These are phyloP conservation scores for Anguilla rostrata DNA, from an alignment of 2,113 vertebrate genomes.

Conservation along the genomic window DNA sequence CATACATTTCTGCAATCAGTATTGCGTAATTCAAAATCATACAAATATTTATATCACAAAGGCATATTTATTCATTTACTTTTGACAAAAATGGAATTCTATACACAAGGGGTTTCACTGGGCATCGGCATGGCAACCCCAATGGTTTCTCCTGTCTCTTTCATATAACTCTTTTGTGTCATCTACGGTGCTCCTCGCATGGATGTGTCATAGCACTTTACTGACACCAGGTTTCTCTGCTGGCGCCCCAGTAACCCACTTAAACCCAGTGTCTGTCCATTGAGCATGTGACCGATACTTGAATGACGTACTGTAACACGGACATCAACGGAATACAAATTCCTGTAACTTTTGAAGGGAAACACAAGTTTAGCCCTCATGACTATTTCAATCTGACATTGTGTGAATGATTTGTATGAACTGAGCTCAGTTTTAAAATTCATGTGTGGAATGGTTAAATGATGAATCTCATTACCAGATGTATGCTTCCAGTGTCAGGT, in stretches of 20 bases:
- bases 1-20: too few relatives aligned
- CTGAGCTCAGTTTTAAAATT: constrained; percentile 6
- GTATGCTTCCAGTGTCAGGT: neutral
- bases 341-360: too few relatives aligned
- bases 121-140: neutral
- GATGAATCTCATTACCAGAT: neutral
- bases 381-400: neutral
- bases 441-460: constrained; percentile 2
- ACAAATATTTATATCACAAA: too few relatives aligned
- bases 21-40: too few relatives aligned
- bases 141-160: neutral
- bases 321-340: neutral
- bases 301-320: neutral
- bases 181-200: neutral
- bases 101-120: too few relatives aligned
- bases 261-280: neutral
- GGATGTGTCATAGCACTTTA: neutral
- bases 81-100: too few relatives aligned
- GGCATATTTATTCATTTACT: too few relatives aligned
- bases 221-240: neutral
- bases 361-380: neutral
- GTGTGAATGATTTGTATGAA: constrained; percentile 4
- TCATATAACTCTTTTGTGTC: neutral
- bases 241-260: neutral
- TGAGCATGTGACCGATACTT: neutral